A percentile compares a stretch with the other conserved stretches of the same genome.
These are phyloP conservation scores for Orchesellides sinensis DNA, from an alignment of 2,888 invertebrate genomes.

Conservation along the genomic window DNA sequence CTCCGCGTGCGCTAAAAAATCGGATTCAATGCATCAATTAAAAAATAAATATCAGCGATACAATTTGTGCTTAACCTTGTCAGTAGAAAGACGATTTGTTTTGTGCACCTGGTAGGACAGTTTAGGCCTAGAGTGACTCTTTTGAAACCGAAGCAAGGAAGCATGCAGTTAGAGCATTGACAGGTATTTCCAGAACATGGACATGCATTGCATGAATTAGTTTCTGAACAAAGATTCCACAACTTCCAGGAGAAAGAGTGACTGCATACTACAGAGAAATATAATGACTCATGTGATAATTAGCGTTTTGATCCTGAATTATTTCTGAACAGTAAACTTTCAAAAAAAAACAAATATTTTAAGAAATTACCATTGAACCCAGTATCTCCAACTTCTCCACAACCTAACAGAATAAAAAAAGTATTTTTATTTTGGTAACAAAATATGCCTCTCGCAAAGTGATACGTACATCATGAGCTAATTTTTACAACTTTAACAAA, in stretches of 20 bases:
- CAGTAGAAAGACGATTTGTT: not conserved
- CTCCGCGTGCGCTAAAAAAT: slow-evolving; percentile 32
- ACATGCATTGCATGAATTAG: slow-evolving; percentile 44
- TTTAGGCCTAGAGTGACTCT: slow-evolving; percentile 46
- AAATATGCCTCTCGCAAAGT: not conserved
- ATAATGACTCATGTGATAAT: not conserved
- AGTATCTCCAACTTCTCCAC: slow-evolving; percentile 50
- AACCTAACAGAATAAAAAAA: slow-evolving; percentile 29
- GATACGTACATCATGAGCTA: not conserved
- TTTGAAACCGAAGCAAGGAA: slow-evolving; percentile 6
- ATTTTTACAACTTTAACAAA: not conserved
- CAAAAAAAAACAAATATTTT: not conserved
- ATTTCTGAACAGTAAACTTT: no score
- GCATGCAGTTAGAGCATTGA: slow-evolving; percentile 53
- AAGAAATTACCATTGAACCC: slow-evolving; percentile 31
- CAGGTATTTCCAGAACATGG: slow-evolving; percentile 56
- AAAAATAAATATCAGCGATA: no score
- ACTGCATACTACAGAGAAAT: slow-evolving; percentile 40
- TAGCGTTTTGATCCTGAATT: not conserved
- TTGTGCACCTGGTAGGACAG: slow-evolving; percentile 25
- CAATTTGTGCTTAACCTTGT: not conserved
- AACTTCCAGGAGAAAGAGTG: slow-evolving; percentile 65
- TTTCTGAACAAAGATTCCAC: slow-evolving; percentile 31
- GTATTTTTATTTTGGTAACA: not conserved
- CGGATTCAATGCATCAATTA: no score